phyloP scores from a whole-genome alignment of 2,113 vertebrate species.

The Nycticorax nycticorax region DNA sequence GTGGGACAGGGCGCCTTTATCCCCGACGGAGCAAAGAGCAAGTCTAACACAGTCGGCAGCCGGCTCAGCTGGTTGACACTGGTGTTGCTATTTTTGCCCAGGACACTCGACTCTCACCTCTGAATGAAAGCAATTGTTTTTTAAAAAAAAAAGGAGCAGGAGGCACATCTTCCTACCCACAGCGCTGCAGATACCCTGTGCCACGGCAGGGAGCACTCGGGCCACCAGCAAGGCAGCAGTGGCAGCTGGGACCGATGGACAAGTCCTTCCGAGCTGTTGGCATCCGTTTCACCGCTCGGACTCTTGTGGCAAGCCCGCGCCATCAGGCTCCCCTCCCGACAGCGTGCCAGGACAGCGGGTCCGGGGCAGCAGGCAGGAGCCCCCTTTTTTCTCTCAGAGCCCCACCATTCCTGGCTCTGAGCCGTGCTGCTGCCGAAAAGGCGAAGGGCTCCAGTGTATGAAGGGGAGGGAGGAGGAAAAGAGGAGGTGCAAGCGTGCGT shows the following conservation, averaged over 20 bases:
- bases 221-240: background rate
- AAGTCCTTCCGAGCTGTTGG: background rate
- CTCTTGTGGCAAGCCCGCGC: background rate
- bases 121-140: background rate
- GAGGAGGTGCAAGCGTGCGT: background rate
- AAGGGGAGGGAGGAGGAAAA: background rate
- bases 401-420: background rate
- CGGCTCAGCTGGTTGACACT: background rate
- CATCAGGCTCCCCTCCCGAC: background rate
- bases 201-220: background rate
- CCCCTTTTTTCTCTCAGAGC: background rate
- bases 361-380: background rate
- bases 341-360: background rate
- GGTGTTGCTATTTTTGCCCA: background rate
- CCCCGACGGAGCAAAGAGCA: background rate
- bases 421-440: background rate
- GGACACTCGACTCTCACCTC: background rate
- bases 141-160: background rate
- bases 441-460: background rate
- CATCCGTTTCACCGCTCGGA: background rate
- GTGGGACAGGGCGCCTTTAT: background rate
- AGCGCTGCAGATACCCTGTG: background rate
- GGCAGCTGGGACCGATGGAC: background rate
- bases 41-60: background rate
- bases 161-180: background rate